phyloP scores from a whole-genome alignment of 2,888 invertebrate species.

The Hirudinaria manillensis region DNA sequence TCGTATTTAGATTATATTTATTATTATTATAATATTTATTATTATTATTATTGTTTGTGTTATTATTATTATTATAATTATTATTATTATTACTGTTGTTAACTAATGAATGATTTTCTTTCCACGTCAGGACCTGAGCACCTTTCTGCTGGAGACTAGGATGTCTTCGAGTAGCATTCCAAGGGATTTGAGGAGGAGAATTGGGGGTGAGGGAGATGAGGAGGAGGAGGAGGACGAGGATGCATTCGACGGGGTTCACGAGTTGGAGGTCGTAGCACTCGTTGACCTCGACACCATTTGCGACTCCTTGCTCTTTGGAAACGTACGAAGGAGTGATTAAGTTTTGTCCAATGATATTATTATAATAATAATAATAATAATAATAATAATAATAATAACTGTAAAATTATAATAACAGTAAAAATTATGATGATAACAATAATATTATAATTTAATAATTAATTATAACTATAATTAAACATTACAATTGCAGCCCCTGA shows the following conservation, averaged over 20 bases:
- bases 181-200: too few relatives aligned
- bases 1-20: too few relatives aligned
- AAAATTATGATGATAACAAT: too few relatives aligned
- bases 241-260: neutral
- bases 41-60: neutral
- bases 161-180: too few relatives aligned
- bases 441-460: too few relatives aligned
- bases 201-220: neutral
- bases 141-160: neutral
- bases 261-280: neutral
- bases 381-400: too few relatives aligned
- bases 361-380: too few relatives aligned
- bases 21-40: neutral
- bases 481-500: conserved; percentile 45
- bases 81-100: neutral
- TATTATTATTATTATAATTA: neutral
- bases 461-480: too few relatives aligned
- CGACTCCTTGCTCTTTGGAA: conserved; percentile 48
- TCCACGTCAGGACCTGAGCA: neutral
- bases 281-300: conserved; percentile 44
- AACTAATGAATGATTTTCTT: neutral
- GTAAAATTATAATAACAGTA: too few relatives aligned
- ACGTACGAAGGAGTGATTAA: conserved; percentile 41
- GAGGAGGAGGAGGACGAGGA: neutral
- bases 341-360: too few relatives aligned